Evolutionary conservation across 2,113 vertebrate genomes (phyloP), one percentile per base, ranked within the genome.

Genomic region (Anguilla rostrata): DNA sequence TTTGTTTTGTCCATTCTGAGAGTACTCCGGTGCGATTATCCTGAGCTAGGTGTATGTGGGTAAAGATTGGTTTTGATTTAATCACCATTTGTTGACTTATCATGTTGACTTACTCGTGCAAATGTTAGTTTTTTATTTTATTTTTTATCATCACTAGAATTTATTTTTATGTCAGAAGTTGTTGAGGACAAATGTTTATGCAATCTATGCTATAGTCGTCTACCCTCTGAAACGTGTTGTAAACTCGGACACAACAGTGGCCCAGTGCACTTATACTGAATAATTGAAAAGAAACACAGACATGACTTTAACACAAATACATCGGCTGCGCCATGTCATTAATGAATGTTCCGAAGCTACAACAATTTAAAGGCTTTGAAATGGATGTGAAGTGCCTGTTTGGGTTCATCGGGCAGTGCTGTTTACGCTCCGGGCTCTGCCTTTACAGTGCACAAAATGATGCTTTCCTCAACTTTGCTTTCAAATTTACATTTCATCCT

Each of bases 291-390:
- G 71, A 2, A 75, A 34, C 66, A 53, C n/a, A 34, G 16, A n/a
- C 84, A 78, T 75, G 71, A 3, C 83, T 26, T 46, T 78, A 46
- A 84, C 84, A 39, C 40, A 84, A 41, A 71, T 53, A 80, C 75
- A 85, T 84, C 41, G 18, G 56, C 20, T 8, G 4, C 8, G 29
- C 53, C 20, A 9, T 16, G 34, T 9, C 4, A 7, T 34, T 39
- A 81, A 60, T 81, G 39, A 86, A n/a, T 40, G 5, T 18, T 12
- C 11, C 49, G 66, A 79, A 85, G 29, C 84, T 46, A 34, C 5
- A 39, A 86, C 85, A 86, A 81, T 81, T 66, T 66, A 60, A 34
- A 57, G 53, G 79, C 79, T 53, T 85, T 60, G 79, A 85, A 85
- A 22, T 43, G 46, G 9, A 29, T n/a, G 85, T 39, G 78, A 81